phyloP scores from a whole-genome alignment of 2,797 vertebrate species.

The Gambusia yucatana region DNA sequence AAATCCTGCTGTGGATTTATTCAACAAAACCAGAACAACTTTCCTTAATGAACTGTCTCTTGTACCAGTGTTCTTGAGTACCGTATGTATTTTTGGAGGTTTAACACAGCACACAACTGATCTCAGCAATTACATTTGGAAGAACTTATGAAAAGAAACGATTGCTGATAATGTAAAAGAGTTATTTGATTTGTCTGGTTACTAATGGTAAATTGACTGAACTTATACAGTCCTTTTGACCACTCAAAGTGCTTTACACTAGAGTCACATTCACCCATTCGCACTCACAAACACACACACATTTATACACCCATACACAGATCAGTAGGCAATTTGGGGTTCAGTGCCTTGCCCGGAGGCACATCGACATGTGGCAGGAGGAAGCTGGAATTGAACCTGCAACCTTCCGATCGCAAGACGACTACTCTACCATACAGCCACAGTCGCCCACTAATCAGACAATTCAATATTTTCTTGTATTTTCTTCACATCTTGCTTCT shows the following conservation, averaged over 20 bases:
- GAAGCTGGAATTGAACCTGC: too few species aligned
- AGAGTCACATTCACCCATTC: too few species aligned
- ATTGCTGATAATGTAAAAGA: neutral
- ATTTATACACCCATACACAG: too few species aligned
- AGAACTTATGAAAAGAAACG: neutral
- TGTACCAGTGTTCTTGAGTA: neutral
- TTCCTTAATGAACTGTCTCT: neutral
- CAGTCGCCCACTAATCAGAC: neutral
- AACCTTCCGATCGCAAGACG: too few species aligned
- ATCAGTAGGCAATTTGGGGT: too few species aligned
- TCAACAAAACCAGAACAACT: neutral
- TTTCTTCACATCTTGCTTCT: slow-evolving; percentile 13
- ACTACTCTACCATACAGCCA: too few species aligned
- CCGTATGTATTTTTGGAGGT: neutral
- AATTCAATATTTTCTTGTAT: slow-evolving; percentile 18
- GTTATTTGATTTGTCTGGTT: neutral
- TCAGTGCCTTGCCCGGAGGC: too few species aligned
- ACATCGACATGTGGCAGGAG: too few species aligned
- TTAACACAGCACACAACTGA: neutral
- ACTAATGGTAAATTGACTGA: neutral
- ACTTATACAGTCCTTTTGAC: too few species aligned
- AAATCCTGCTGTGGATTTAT: too few species aligned
- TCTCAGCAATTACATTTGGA: neutral
- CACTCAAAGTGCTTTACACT: too few species aligned
- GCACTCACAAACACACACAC: too few species aligned